Percentiles rank a stretch among this genome's conserved stretches.
Evolutionary conservation across 2,113 vertebrate species (phyloP).

Genomic region (Morone saxatilis): DNA sequence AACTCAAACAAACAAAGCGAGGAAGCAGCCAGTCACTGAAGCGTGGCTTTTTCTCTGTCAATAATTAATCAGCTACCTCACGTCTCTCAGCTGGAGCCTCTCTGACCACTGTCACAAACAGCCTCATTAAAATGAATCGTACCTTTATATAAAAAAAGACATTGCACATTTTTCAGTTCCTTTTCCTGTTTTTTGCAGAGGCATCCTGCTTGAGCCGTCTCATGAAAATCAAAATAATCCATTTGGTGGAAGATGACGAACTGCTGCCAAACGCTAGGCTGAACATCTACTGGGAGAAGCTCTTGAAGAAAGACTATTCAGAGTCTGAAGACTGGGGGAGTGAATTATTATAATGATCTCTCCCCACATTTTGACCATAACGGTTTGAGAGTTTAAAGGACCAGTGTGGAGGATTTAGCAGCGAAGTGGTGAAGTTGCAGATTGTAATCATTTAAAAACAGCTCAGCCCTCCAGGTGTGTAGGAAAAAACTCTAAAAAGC

Average conservation of each 20-base stretch:
- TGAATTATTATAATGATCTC: neutral
- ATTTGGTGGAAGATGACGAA: constrained; percentile 85
- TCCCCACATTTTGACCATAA: neutral
- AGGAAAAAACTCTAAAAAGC: too few species aligned
- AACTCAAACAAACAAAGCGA: constrained; percentile 3
- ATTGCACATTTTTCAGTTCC: neutral
- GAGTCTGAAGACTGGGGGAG: constrained; percentile 61
- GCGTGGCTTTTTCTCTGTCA: constrained; percentile 3
- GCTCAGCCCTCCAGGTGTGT: too few species aligned
- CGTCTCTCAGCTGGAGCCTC: constrained; percentile 22
- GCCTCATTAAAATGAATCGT: neutral
- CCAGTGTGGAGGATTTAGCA: too few species aligned
- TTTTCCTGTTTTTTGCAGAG: constrained; percentile 72
- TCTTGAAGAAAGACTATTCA: constrained; percentile 59
- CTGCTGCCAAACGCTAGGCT: constrained; percentile 85
- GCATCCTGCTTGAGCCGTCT: constrained; percentile 61
- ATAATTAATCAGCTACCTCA: constrained; percentile 10
- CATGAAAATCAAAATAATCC: constrained; percentile 82
- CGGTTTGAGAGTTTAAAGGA: neutral
- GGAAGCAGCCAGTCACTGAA: neutral
- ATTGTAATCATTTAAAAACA: too few species aligned
- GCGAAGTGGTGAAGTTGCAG: too few species aligned
- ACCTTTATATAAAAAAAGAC: neutral
- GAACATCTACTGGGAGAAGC: constrained; percentile 88
- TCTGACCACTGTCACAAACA: neutral